Percentiles rank a stretch among this genome's conserved stretches.
Conservation (phyloP, 2,797 vertebrate genomes). For the Pagetopsis macropterus region DNA sequence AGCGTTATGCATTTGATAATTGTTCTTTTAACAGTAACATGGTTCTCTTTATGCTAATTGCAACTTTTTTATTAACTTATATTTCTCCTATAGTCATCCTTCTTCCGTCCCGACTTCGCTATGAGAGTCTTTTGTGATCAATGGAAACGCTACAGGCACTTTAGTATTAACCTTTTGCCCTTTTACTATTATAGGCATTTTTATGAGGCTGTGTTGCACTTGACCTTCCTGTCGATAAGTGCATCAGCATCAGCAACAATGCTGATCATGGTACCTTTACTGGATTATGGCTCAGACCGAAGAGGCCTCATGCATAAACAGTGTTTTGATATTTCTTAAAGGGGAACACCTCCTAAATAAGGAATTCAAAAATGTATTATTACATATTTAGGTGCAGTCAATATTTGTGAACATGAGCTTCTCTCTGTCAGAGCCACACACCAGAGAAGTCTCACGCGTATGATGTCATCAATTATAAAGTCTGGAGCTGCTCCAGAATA, state of each 20-base stretch:
- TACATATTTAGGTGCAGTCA: too few relatives aligned
- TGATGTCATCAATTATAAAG: too few relatives aligned
- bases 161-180: slow-evolving; percentile 37
- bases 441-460: too few relatives aligned
- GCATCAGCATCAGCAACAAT: slow-evolving; percentile 55
- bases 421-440: too few relatives aligned
- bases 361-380: too few relatives aligned
- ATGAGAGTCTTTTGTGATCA: slow-evolving; percentile 46
- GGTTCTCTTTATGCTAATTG: not conserved
- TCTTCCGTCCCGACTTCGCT: slow-evolving; percentile 38
- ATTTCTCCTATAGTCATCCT: slow-evolving; percentile 18
- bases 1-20: not conserved
- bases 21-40: not conserved
- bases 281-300: not conserved
- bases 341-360: too few relatives aligned
- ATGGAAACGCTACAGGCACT: slow-evolving; percentile 24
- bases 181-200: slow-evolving; percentile 63
- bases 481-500: too few relatives aligned
- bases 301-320: slow-evolving; percentile 9
- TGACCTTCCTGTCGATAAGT: slow-evolving; percentile 62
- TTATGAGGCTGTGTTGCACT: slow-evolving; percentile 59
- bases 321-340: not conserved
- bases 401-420: too few relatives aligned
- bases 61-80: not conserved
- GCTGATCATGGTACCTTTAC: slow-evolving; percentile 30